Evolutionary conservation across 2,113 vertebrate species (phyloP), one percentile per base, ranked within the genome.

Genomic region (Panthera uncia): DNA sequence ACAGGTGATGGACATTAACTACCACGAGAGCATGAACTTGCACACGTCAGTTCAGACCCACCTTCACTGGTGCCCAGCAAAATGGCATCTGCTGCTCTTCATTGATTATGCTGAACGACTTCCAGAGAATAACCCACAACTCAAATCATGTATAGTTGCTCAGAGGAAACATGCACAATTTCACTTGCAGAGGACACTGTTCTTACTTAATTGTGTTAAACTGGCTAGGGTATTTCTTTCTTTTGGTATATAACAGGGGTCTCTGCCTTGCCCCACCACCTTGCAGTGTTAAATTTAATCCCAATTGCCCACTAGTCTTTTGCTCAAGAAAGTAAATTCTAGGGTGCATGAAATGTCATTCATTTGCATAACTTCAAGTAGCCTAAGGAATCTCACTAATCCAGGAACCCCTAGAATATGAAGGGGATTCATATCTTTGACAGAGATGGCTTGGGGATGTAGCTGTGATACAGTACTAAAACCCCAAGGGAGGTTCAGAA

Each of bases 181-280:
- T 79, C 14, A 48, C 12, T 50, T 81, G 18, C 38, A 78, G 89
- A 83, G 27, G 68, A 91, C 16, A 19, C 4, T 33, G 9, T 66
- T 48, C 38, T 92, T 92, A 78, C 33, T 65, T 78, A 81, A 71
- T 31, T 69, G 48, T 41, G 15, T 84, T 84, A 83, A 94, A 90
- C 92, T 23, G 68, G 33, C n/a, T 69, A 82, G 1, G 12, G 13
- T 55, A 23, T 50, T 78, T 91, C 89, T 94, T 79, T 48, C 48
- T 78, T 87, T 92, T n/a, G 21, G 3, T 16, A 14, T 91, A 41
- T 52, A 82, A 82, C 1, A 13, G 13, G 36, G 13, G 23, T 80
- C 23, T 57, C 86, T 90, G 19, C 65, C 33, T 92, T 71, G 7
- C 2, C 5, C 19, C 5, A 84, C 31, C 21, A 33, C 36, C 12